Conservation (phyloP, 1,140 invertebrate species). For the Chrysomallon squamiferum region DNA sequence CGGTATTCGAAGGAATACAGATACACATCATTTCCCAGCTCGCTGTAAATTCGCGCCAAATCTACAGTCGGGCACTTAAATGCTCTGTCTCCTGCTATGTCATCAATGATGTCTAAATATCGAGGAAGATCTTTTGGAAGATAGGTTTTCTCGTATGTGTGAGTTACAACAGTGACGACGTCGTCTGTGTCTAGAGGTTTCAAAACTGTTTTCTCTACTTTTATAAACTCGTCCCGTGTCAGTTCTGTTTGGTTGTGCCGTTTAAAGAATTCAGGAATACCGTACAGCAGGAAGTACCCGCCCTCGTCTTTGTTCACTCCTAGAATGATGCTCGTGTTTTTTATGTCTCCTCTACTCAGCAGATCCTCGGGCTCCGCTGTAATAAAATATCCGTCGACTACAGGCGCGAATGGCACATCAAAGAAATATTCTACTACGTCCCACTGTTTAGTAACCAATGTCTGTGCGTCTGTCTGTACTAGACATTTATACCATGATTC, state of each 20-base stretch:
- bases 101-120: slow-evolving; percentile 39
- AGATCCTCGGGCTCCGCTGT: slow-evolving; percentile 81
- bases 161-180: background rate
- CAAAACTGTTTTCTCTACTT: background rate
- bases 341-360: slow-evolving; percentile 82
- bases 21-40: slow-evolving; percentile 22
- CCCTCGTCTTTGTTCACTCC: slow-evolving; percentile 89
- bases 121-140: slow-evolving; percentile 1
- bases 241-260: slow-evolving; percentile 6
- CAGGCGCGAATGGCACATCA: slow-evolving; percentile 85
- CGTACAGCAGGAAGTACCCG: slow-evolving; percentile 42
- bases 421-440: slow-evolving; percentile 6
- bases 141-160: slow-evolving; percentile 18
- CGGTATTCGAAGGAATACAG: slow-evolving; percentile 47
- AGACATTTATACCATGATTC: slow-evolving; percentile 82
- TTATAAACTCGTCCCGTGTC: background rate
- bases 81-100: slow-evolving; percentile 34
- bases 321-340: slow-evolving; percentile 88
- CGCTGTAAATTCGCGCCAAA: slow-evolving; percentile 22
- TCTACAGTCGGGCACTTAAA: slow-evolving; percentile 51
- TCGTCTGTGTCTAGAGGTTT: background rate
- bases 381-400: slow-evolving; percentile 88
- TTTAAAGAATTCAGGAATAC: slow-evolving; percentile 17
- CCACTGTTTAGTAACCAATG: slow-evolving; percentile 84
- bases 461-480: slow-evolving; percentile 71